Conservation (phyloP, 2,888 invertebrate species). For the Ecdyonurus torrentis region DNA sequence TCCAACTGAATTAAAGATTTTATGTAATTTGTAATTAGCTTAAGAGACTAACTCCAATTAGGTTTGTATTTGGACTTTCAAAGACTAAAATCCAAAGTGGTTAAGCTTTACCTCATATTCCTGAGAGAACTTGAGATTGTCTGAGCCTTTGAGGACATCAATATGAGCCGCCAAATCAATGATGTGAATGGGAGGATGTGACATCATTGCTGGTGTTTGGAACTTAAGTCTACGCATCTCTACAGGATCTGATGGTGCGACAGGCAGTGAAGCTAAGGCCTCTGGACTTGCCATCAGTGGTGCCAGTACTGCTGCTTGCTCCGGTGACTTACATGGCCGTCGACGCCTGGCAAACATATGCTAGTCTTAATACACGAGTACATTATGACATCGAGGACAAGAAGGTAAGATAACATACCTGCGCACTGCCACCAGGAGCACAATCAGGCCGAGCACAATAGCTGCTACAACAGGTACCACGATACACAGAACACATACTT, state of each 20-base stretch:
- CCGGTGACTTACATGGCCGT: slow-evolving; percentile 80
- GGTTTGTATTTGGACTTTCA: no score
- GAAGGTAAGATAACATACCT: neutral
- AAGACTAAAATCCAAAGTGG: no score
- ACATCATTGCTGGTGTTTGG: slow-evolving; percentile 94
- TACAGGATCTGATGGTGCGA: slow-evolving; percentile 85
- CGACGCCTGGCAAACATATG: slow-evolving; percentile 38
- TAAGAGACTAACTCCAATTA: no score
- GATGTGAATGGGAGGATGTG: slow-evolving; percentile 93
- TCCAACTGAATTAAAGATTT: no score
- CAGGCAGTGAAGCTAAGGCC: slow-evolving; percentile 18
- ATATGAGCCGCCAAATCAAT: slow-evolving; percentile 88
- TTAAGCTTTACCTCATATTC: slow-evolving; percentile 76
- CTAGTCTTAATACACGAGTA: neutral
- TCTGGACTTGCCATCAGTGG: slow-evolving; percentile 52
- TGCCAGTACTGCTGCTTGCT: slow-evolving; percentile 77
- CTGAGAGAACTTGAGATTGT: slow-evolving; percentile 94
- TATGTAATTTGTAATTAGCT: no score
- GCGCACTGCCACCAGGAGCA: slow-evolving; percentile 27
- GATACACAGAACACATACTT: slow-evolving; percentile 25
- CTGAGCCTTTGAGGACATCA: slow-evolving; percentile 85
- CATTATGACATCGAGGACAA: neutral
- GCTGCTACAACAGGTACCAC: slow-evolving; percentile 28
- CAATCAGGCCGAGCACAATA: slow-evolving; percentile 27
- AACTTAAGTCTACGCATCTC: slow-evolving; percentile 91